A percentile compares a stretch with the other conserved stretches of the same genome.
Evolutionary conservation across 2,113 vertebrate genomes (phyloP).

Genomic region (Amazona guildingii): DNA sequence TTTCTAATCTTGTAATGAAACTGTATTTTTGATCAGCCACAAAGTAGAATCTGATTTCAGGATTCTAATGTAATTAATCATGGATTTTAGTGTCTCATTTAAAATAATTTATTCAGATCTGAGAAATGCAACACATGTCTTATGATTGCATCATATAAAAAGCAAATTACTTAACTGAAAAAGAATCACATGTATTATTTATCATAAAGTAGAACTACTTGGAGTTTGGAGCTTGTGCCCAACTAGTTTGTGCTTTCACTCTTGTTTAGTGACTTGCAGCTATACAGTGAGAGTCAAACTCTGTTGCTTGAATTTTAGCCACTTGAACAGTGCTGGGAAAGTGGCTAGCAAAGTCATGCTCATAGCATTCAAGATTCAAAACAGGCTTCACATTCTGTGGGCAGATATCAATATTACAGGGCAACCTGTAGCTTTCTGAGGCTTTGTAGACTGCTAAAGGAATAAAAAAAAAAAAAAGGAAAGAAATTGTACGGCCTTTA

Average conservation of each 20-base stretch:
- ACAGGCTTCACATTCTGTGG: neutral
- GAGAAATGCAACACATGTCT: slow-evolving; percentile 28
- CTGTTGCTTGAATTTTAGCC: neutral
- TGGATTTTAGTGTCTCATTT: slow-evolving; percentile 34
- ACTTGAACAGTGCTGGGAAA: neutral
- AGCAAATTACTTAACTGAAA: slow-evolving; percentile 30
- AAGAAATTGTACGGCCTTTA: neutral
- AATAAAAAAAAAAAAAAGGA: fast-evolving
- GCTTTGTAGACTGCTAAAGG: neutral
- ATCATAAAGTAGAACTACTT: neutral
- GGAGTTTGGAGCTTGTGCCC: neutral
- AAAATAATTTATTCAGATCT: slow-evolving; percentile 51
- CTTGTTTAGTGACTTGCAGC: neutral
- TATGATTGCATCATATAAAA: slow-evolving; percentile 45
- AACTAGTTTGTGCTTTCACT: neutral
- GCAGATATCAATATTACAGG: neutral
- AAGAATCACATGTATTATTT: neutral
- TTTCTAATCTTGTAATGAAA: slow-evolving; percentile 55
- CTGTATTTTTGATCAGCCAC: slow-evolving; percentile 29
- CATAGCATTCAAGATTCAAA: neutral
- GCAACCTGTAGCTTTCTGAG: neutral
- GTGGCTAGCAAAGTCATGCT: neutral
- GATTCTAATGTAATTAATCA: slow-evolving; percentile 53
- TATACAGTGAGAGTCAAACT: neutral
- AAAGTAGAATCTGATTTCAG: slow-evolving; percentile 45